Base-by-base conservation (phyloP, 2,797 vertebrate genomes). In the Sebastes oblongus region DNA sequence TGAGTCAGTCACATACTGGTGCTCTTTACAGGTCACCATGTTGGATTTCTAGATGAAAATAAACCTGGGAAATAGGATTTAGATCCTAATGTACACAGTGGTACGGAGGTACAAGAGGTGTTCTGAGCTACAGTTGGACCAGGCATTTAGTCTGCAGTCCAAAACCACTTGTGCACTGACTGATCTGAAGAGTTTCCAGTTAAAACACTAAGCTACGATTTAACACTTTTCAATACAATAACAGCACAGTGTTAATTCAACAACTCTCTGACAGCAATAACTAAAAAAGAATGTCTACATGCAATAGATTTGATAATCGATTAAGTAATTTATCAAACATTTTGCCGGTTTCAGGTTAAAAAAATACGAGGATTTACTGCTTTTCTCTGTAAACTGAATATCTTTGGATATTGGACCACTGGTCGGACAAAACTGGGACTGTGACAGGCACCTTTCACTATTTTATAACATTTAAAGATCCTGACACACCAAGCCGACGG, bases 21-120 rank as follows among this genome's bases (percentile, higher is more conserved):
- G 36, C 18, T 54, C 80, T 82, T 79, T 50, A 72, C 14, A 73
- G 72, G 61, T 72, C 66, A 50, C 25, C n/a, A 12, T 20, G 73
- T 68, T 71, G 69, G 75, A 59, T 56, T 77, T 75, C 9, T 22
- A 42, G 22, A 56, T 62, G 36, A 66, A 64, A 8, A 30, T 42
- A 72, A 79, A 71, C 54, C 34, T 14, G 42, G 50, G 56, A 70
- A 70, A 72, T 8, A 29, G 10, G 25, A 75, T 39, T 71, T n/a
- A 36, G 10, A 68, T 66, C 30, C 18, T 25, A 8, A 71, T 5
- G 58, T 42, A 8, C 42, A 20, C 30, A 25, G 56, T 2, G 18
- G 30, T 24, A 5, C 7, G 10, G 54, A 16, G 13, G 30, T 52
- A 14, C 6, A 13, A 56, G n/a, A 56, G 10, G 25, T 50, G 46